A percentile compares a stretch with the other conserved stretches of the same genome.
Conservation (phyloP, 2,888 invertebrate species). For the Galerucella pusilla region DNA sequence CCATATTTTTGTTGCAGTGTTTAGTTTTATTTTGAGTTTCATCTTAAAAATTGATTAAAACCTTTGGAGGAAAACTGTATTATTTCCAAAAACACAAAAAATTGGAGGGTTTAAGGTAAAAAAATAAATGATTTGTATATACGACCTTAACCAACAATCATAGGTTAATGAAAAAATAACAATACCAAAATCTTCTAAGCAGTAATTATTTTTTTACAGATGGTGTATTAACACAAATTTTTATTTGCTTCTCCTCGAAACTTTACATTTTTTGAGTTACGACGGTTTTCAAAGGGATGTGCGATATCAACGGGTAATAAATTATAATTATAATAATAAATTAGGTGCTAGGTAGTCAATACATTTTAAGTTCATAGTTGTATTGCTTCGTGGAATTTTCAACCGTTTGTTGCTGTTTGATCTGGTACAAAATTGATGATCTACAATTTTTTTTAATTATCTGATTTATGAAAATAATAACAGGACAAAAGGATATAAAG, state of each 20-base stretch:
- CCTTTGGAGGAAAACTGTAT: not conserved
- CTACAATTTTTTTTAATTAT: too few species aligned
- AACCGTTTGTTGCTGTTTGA: too few species aligned
- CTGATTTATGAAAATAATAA: too few species aligned
- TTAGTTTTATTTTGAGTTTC: not conserved
- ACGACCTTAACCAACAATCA: not conserved
- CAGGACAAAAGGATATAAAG: too few species aligned
- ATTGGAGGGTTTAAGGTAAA: not conserved
- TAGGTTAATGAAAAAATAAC: not conserved
- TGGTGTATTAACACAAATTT: not conserved
- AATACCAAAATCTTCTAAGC: not conserved
- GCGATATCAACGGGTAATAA: too few species aligned
- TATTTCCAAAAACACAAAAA: not conserved
- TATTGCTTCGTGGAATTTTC: too few species aligned
- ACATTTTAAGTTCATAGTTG: too few species aligned
- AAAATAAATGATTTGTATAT: not conserved
- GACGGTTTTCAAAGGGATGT: not conserved
- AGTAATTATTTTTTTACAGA: not conserved
- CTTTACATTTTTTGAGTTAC: not conserved
- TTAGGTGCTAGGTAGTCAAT: too few species aligned
- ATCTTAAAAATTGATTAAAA: not conserved
- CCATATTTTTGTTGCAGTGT: not conserved
- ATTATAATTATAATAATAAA: too few species aligned
- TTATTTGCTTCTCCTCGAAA: not conserved
- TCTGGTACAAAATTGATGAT: too few species aligned